These are phyloP conservation scores for Abramis brama DNA, from an alignment of 2,113 vertebrate species.

Conservation along the genomic window DNA sequence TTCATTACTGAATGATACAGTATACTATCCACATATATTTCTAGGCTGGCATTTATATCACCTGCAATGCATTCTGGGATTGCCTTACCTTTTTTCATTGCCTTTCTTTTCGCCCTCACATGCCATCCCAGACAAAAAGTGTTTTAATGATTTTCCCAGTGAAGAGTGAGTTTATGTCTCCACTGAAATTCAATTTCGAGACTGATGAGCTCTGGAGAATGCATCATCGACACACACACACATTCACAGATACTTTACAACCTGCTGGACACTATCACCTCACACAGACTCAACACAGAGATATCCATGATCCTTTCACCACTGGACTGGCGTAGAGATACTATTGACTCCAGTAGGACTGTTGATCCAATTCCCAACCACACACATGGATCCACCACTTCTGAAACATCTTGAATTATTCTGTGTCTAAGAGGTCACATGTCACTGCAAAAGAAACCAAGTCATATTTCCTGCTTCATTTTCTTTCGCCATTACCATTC, in stretches of 20 bases:
- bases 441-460: constrained; percentile 35
- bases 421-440: constrained; percentile 44
- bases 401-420: constrained; percentile 73
- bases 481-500: constrained; percentile 30
- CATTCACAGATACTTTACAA: not conserved
- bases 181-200: constrained; percentile 30
- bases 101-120: not conserved
- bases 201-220: constrained; percentile 45
- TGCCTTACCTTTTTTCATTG: not conserved
- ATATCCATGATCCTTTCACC: not conserved
- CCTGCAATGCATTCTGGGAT: not conserved
- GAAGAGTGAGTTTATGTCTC: constrained; percentile 47
- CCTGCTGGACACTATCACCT: not conserved
- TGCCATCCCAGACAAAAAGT: not conserved
- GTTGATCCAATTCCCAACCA: constrained; percentile 74
- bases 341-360: constrained; percentile 64
- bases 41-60: not conserved
- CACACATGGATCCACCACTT: constrained; percentile 66
- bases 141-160: constrained; percentile 42
- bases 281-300: not conserved
- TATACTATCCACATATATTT: not conserved
- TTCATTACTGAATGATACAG: not conserved
- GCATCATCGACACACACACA: constrained; percentile 35
- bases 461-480: constrained; percentile 37
- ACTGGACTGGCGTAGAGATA: constrained; percentile 39